A percentile compares a stretch with the other conserved stretches of the same genome.
phyloP scores from a whole-genome alignment of 2,888 invertebrate species.

The Hipparchia sbordonii region DNA sequence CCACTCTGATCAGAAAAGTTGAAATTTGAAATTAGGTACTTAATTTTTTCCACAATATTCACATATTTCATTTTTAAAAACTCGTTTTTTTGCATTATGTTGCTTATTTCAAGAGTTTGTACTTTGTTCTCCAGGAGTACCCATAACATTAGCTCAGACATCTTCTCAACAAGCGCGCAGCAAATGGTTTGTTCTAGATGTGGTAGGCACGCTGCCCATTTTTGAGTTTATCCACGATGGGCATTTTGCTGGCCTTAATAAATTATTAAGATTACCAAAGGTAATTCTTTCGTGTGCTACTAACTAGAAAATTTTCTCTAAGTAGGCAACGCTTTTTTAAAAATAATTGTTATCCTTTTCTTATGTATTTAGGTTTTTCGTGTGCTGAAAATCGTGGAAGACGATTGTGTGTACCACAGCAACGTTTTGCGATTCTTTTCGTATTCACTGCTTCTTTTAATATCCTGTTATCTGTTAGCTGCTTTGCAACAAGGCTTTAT shows the following conservation, averaged over 20 bases:
- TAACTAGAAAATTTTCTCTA: too few species aligned
- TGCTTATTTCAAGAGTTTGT: not conserved
- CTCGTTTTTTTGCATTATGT: too few species aligned
- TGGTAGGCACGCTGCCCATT: constrained; percentile 61
- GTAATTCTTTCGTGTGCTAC: constrained; percentile 41
- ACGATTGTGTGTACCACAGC: constrained; percentile 59
- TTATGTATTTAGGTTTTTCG: constrained; percentile 58
- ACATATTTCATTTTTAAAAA: too few species aligned
- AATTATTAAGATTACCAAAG: constrained; percentile 64
- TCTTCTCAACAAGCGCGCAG: constrained; percentile 66
- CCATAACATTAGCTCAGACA: constrained; percentile 68
- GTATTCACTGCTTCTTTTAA: constrained; percentile 58
- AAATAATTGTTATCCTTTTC: not conserved
- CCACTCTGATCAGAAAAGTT: too few species aligned
- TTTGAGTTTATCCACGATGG: constrained; percentile 62
- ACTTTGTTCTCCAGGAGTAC: constrained; percentile 57
- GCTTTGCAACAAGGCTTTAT: constrained; percentile 66
- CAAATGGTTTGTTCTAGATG: constrained; percentile 64
- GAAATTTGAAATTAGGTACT: too few species aligned
- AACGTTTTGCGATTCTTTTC: constrained; percentile 61
- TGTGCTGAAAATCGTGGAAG: constrained; percentile 60
- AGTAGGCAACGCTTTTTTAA: not conserved
- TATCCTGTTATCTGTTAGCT: constrained; percentile 65
- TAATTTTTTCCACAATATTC: too few species aligned
- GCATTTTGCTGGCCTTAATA: constrained; percentile 67